These are phyloP conservation scores for Edolisoma coerulescens DNA, from an alignment of 2,113 vertebrate genomes.

Conservation along the genomic window DNA sequence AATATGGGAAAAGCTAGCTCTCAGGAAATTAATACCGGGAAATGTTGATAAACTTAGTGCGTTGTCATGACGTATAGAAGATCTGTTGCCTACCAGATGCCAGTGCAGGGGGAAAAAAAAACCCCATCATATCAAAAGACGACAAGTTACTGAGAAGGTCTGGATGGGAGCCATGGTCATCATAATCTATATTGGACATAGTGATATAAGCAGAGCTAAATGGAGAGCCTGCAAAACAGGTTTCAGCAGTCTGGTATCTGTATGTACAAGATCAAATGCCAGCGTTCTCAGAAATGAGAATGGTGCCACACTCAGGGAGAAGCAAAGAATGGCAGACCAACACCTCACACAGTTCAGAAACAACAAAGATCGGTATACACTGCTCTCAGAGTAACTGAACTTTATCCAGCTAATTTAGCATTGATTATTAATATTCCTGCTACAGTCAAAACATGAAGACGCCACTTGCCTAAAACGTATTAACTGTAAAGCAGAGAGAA, in stretches of 20 bases:
- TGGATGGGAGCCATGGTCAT: conserved; percentile 46
- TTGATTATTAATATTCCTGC: background rate
- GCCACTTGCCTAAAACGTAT: background rate
- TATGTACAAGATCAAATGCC: background rate
- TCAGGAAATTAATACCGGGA: background rate
- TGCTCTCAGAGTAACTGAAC: background rate
- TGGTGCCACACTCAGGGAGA: conserved; percentile 36
- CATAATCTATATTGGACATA: conserved; percentile 30
- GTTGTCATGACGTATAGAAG: background rate
- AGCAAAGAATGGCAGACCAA: conserved; percentile 16
- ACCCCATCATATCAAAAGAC: background rate
- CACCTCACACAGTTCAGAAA: background rate
- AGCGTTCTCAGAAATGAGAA: background rate
- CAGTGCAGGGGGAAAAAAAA: background rate
- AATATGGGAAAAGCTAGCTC: background rate
- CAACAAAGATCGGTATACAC: background rate
- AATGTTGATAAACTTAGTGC: background rate
- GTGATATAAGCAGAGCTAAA: conserved; percentile 40
- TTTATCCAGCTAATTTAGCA: background rate
- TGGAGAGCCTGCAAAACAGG: background rate
- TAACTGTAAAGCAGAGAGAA: background rate
- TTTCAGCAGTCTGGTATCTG: background rate
- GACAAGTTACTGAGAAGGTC: conserved; percentile 28
- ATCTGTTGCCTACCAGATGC: conserved; percentile 41
- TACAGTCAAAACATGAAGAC: background rate